These are phyloP conservation scores for Orientallactaga sibirica DNA, from an alignment of 2,797 vertebrate genomes.

Conservation along the genomic window DNA sequence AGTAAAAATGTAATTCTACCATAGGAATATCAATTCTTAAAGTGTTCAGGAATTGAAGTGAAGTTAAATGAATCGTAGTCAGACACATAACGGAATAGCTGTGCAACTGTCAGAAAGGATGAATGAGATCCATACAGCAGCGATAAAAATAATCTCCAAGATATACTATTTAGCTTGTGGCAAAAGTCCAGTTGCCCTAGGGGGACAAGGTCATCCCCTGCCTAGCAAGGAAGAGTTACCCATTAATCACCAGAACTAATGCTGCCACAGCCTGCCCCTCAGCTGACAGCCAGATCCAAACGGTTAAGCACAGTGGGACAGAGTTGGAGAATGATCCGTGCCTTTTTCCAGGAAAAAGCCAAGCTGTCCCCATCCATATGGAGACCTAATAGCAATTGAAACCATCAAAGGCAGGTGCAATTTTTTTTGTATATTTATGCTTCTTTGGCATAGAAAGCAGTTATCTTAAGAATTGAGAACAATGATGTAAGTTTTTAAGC, in stretches of 20 bases:
- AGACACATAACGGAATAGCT: background rate
- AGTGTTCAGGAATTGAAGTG: background rate
- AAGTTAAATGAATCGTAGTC: background rate
- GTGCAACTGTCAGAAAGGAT: background rate
- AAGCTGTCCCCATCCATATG: background rate
- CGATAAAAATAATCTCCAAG: conserved; percentile 32
- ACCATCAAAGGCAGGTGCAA: conserved; percentile 20
- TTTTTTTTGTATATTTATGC: background rate
- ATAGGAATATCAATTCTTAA: conserved; percentile 28
- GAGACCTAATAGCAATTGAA: conserved; percentile 8
- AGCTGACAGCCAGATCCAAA: conserved; percentile 33
- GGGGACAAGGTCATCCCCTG: conserved; percentile 6
- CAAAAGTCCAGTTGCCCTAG: background rate
- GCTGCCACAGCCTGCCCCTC: background rate
- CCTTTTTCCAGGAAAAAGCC: conserved; percentile 36
- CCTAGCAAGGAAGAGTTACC: background rate
- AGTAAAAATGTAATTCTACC: background rate
- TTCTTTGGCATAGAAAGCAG: background rate
- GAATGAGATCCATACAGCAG: background rate
- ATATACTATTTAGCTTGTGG: background rate
- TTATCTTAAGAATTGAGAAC: conserved; percentile 16
- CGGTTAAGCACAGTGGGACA: background rate
- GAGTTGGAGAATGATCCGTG: conserved; percentile 9
- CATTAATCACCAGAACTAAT: conserved; percentile 16
- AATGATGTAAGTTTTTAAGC: conserved; percentile 24